A percentile compares a stretch with the other conserved stretches of the same genome.
These are phyloP conservation scores for Orientallactaga bullata DNA, from an alignment of 2,113 vertebrate genomes.

Conservation along the genomic window DNA sequence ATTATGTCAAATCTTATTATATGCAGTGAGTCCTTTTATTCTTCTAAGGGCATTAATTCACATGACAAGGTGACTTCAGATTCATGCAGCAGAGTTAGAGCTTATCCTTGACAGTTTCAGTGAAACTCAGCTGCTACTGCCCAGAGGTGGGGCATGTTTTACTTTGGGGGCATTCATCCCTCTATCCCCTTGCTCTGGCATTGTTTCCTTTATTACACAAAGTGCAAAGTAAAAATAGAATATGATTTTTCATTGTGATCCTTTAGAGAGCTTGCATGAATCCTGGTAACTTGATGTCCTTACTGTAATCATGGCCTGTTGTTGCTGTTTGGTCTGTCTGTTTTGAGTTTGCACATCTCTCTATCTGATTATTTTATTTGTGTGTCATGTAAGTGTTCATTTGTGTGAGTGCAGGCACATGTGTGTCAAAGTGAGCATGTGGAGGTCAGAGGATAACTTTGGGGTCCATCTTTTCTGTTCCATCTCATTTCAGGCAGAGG, in stretches of 20 bases:
- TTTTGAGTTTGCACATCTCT: no score
- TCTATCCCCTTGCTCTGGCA: background rate
- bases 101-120: background rate
- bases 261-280: background rate
- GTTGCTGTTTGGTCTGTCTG: no score
- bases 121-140: background rate
- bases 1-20: background rate
- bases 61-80: background rate
- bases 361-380: no score
- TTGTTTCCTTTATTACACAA: background rate
- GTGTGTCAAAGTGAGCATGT: no score
- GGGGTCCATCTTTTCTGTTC: no score
- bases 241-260: background rate
- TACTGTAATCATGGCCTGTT: no score
- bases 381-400: no score
- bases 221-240: constrained; percentile 19
- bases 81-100: background rate
- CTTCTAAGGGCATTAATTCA: constrained; percentile 2
- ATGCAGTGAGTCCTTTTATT: background rate
- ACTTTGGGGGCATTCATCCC: background rate
- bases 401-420: no score
- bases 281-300: no score
- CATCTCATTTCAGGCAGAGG: no score
- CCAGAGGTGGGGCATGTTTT: background rate
- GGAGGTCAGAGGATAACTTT: no score